Evolutionary conservation across 1,140 invertebrate genomes (phyloP).

Genomic region (Platyscapa corneri): DNA sequence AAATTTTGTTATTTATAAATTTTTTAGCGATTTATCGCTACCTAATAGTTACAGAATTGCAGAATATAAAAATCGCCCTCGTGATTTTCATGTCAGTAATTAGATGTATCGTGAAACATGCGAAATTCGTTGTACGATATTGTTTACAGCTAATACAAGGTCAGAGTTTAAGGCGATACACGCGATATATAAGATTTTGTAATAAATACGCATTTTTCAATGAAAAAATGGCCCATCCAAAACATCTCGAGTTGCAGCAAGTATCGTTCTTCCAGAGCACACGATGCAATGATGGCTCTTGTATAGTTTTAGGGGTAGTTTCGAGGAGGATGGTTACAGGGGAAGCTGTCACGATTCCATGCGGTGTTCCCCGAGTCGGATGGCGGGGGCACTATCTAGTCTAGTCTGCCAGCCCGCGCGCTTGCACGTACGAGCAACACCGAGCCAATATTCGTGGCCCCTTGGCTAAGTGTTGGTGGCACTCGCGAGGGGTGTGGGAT

Average conservation of each 20-base stretch:
- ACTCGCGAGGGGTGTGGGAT: conserved; percentile 51
- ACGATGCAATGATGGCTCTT: conserved; percentile 66
- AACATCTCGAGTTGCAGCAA: conserved; percentile 28
- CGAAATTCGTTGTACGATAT: neutral
- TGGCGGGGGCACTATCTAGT: conserved; percentile 47
- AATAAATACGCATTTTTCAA: conserved; percentile 33
- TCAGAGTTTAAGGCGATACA: neutral
- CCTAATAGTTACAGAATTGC: too few species aligned
- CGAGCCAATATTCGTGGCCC: neutral
- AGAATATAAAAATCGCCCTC: too few species aligned
- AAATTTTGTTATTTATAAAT: too few species aligned
- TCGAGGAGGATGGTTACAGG: conserved; percentile 64
- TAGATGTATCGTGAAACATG: neutral
- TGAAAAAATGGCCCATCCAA: conserved; percentile 24
- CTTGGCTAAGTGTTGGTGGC: neutral
- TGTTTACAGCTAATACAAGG: neutral
- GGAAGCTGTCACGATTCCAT: conserved; percentile 70
- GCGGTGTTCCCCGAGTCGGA: conserved; percentile 49
- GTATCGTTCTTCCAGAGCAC: conserved; percentile 59
- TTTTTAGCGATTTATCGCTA: too few species aligned
- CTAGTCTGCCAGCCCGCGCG: neutral
- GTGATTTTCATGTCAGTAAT: too few species aligned
- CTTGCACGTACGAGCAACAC: neutral
- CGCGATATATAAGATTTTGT: neutral
- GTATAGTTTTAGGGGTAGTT: conserved; percentile 72